phyloP scores from a whole-genome alignment of 2,888 invertebrate genomes.

The Lasioglossum zephyrum region DNA sequence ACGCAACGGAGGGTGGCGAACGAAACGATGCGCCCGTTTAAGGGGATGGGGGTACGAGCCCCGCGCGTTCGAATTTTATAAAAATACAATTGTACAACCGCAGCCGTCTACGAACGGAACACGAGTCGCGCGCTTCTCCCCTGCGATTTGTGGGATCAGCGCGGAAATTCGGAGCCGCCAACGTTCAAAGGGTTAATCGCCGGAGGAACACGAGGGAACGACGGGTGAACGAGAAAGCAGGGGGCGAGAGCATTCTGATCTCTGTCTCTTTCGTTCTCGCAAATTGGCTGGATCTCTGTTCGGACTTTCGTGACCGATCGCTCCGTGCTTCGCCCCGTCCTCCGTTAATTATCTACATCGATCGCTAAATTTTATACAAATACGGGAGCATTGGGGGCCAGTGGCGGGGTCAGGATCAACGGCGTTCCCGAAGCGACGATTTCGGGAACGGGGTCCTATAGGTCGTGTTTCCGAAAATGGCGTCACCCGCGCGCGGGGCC shows the following conservation, averaged over 20 bases:
- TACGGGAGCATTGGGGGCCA: conserved; percentile 14
- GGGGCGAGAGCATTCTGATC: conserved; percentile 5
- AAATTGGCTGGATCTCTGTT: background rate
- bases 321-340: conserved; percentile 70
- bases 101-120: background rate
- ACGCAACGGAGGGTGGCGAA: background rate
- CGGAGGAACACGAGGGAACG: conserved; percentile 4
- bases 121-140: conserved; percentile 40
- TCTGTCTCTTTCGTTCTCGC: background rate
- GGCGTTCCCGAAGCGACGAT: conserved; percentile 34
- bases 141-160: background rate
- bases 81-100: conserved; percentile 7
- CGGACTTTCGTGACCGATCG: conserved; percentile 48
- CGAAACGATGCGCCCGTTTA: background rate
- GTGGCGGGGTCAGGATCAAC: background rate
- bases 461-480: conserved; percentile 21
- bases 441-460: conserved; percentile 31
- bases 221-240: background rate
- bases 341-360: conserved; percentile 78
- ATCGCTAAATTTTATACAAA: conserved; percentile 73
- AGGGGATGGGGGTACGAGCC: background rate
- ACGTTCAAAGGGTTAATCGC: conserved; percentile 31
- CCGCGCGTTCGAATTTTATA: conserved; percentile 3
- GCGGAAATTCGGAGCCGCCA: background rate
- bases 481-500: background rate